Evolutionary conservation across 1,140 invertebrate species (phyloP), one percentile per base, ranked within the genome.

Genomic region (Octopus bimaculoides): DNA sequence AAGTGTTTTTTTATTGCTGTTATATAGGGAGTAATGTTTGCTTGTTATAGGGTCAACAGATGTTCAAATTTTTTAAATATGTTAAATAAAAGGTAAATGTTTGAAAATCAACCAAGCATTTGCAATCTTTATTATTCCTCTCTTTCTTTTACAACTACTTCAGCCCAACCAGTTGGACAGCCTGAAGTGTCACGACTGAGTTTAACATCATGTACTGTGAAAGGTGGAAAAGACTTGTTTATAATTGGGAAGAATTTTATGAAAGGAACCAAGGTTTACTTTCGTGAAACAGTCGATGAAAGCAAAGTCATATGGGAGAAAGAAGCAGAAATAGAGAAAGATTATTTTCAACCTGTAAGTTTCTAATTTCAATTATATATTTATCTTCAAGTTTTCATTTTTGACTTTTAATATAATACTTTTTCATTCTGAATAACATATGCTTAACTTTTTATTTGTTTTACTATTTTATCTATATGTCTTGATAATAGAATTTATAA

Each of bases 181-280:
- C 97, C 97, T 17, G 97, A 99, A 91, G 97, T 98, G 79, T 96
- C 95, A 85, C 96, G 97, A 88, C 97, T 97, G 88, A 98, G 96
- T 0, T 88, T 97, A 7, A 93, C 93, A 26, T 94, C 94, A 26
- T 95, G 94, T 86, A 93, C 93, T 9, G 94, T 94, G 0, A 92
- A 92, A 73, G 97, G 97, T 8, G 96, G 96, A 1, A 80, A 84
- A 41, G 97, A 98, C 87, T 90, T 99, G 17, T 98, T 98, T 88
- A 94, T 98, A 75, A 93, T 99, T 77, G 97, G 97, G 10, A 98
- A 98, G 90, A 98, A 99, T 90, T 98, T 99, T 88, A 92, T 97
- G 14, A 98, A 98, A 91, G 96, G 98, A 89, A 97, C 96, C 3
- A 93, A 93, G 78, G 94, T 98, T 9, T 92, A 96, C 69, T 98